Evolutionary conservation across 2,888 invertebrate species (phyloP).

Genomic region (Arctia plantaginis): DNA sequence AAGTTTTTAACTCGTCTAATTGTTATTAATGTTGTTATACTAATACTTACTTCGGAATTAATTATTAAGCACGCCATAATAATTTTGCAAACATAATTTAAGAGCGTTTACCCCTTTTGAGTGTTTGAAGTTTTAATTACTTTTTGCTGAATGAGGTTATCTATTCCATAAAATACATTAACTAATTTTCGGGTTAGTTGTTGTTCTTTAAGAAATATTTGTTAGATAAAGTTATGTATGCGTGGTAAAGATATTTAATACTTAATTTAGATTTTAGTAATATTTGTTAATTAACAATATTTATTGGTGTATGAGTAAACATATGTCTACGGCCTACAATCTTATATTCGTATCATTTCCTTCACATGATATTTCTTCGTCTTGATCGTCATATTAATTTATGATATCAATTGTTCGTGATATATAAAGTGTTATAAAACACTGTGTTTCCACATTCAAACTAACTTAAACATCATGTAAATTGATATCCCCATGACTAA

Average conservation of each 20-base stretch:
- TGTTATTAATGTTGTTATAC: neutral
- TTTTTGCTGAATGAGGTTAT: conserved; percentile 13
- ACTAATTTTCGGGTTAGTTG: neutral
- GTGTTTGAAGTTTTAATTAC: neutral
- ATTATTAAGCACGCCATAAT: neutral
- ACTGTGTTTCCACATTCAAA: no score
- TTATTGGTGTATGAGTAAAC: no score
- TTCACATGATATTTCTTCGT: no score
- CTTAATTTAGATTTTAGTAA: neutral
- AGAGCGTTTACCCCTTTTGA: neutral
- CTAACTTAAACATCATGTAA: neutral
- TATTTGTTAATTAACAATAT: neutral
- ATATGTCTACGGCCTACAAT: no score
- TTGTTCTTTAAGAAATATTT: neutral
- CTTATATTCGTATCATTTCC: no score
- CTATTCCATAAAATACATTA: neutral
- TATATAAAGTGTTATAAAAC: no score
- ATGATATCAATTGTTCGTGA: no score
- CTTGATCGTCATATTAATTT: neutral
- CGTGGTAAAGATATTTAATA: neutral
- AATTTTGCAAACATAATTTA: neutral
- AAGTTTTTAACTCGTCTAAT: neutral
- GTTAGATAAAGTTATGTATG: neutral
- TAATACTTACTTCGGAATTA: neutral
- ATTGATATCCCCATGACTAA: conserved; percentile 14